phyloP scores from a whole-genome alignment of 2,113 vertebrate species.

The Muntiacus reevesi region DNA sequence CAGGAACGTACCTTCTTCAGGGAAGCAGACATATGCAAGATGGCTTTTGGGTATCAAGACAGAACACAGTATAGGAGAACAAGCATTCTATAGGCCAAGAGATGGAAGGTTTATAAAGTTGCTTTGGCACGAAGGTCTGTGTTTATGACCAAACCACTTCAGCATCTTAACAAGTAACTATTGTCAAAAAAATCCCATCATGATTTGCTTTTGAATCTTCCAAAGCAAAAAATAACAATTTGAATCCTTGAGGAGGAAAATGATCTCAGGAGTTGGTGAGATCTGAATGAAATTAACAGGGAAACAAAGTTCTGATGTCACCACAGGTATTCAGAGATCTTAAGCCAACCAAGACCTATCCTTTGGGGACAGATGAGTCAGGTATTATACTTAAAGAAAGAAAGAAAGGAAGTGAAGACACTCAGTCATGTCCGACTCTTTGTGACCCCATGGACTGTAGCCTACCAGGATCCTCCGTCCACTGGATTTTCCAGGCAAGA shows the following conservation, averaged over 20 bases:
- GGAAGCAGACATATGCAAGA: not conserved
- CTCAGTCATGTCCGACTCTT: not conserved
- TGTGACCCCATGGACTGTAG: not conserved
- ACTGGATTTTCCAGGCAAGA: not conserved
- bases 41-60: not conserved
- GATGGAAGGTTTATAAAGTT: not conserved
- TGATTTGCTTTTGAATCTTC: not conserved
- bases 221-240: not conserved
- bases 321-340: not conserved
- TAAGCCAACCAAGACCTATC: not conserved
- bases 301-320: slow-evolving; percentile 1
- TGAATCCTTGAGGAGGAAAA: slow-evolving; percentile 6
- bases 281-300: slow-evolving; percentile 16
- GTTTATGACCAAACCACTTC: not conserved
- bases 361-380: not conserved
- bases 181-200: not conserved
- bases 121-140: not conserved
- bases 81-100: not conserved
- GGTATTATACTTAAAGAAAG: not conserved
- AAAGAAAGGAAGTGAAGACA: not conserved
- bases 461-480: not conserved
- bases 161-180: not conserved
- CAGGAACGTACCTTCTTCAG: not conserved
- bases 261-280: not conserved
- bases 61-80: not conserved